These are phyloP conservation scores for Leuciscus idus DNA, from an alignment of 2,113 vertebrate species.

Conservation along the genomic window DNA sequence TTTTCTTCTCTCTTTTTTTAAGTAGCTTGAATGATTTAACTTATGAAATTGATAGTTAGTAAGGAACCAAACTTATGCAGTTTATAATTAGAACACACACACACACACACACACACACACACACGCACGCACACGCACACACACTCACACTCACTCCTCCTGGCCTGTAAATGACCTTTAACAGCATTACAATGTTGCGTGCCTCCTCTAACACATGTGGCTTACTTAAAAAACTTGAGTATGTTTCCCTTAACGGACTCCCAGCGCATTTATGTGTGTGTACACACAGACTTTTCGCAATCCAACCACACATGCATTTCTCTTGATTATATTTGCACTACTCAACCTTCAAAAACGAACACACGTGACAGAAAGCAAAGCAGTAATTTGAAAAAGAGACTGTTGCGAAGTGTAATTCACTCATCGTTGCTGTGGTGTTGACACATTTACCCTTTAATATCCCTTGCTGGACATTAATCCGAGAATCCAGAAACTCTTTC, in stretches of 20 bases:
- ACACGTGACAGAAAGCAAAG: conserved; percentile 5
- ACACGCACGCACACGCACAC: background rate
- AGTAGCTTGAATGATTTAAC: background rate
- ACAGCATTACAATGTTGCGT: conserved; percentile 26
- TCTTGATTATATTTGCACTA: background rate
- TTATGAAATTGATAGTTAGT: background rate
- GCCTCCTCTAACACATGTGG: conserved; percentile 33
- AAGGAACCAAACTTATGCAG: conserved; percentile 21
- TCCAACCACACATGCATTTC: background rate
- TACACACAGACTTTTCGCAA: background rate
- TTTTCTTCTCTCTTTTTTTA: background rate
- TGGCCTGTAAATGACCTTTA: conserved; percentile 10
- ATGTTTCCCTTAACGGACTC: conserved; percentile 7
- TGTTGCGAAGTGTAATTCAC: conserved; percentile 28
- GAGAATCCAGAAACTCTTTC: background rate
- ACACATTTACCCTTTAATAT: conserved; percentile 41
- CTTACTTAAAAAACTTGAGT: background rate
- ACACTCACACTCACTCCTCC: conserved; percentile 3
- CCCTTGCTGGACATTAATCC: conserved; percentile 55
- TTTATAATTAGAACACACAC: conserved; percentile 37
- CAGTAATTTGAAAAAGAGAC: conserved; percentile 9
- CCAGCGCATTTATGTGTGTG: background rate
- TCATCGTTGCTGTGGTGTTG: conserved; percentile 28
- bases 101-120: no score
- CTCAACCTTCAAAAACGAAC: background rate